Percentiles rank a stretch among this genome's conserved stretches.
phyloP scores from a whole-genome alignment of 2,113 vertebrate species.

The Lycaon pictus region DNA sequence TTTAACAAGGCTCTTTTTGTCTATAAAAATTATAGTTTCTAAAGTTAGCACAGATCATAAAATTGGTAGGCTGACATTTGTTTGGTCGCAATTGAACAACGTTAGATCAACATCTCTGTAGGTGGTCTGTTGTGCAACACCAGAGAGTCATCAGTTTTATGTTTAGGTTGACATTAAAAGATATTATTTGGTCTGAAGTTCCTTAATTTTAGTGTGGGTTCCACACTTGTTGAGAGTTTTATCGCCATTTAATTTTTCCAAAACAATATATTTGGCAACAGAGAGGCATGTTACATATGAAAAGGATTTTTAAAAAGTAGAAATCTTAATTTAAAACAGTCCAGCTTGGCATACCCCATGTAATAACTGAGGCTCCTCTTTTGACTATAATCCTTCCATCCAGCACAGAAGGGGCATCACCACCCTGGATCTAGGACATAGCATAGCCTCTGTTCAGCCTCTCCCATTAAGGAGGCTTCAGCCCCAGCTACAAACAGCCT shows the following conservation, averaged over 20 bases:
- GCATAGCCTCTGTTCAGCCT: neutral
- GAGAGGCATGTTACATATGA: neutral
- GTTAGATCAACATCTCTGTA: neutral
- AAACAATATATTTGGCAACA: conserved; percentile 6
- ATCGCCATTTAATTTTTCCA: conserved; percentile 32
- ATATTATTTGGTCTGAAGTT: neutral
- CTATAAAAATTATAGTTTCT: conserved; percentile 36
- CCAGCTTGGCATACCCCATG: neutral
- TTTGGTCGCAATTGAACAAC: neutral
- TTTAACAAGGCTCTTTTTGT: conserved; percentile 48
- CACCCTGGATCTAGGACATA: neutral
- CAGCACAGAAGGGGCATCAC: neutral
- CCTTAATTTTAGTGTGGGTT: neutral
- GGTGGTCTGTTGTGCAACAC: neutral
- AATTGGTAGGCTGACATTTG: neutral
- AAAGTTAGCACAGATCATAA: conserved; percentile 20
- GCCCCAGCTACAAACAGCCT: neutral
- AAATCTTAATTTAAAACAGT: conserved; percentile 2
- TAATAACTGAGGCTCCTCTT: neutral
- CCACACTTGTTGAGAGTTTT: neutral
- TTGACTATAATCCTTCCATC: neutral
- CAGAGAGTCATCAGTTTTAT: conserved; percentile 28
- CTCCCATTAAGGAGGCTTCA: neutral
- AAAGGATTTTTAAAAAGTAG: conserved; percentile 8
- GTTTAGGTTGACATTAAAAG: neutral